These are phyloP conservation scores for Drosophila mauritiana DNA, from an alignment of 1,140 invertebrate genomes.

Conservation along the genomic window DNA sequence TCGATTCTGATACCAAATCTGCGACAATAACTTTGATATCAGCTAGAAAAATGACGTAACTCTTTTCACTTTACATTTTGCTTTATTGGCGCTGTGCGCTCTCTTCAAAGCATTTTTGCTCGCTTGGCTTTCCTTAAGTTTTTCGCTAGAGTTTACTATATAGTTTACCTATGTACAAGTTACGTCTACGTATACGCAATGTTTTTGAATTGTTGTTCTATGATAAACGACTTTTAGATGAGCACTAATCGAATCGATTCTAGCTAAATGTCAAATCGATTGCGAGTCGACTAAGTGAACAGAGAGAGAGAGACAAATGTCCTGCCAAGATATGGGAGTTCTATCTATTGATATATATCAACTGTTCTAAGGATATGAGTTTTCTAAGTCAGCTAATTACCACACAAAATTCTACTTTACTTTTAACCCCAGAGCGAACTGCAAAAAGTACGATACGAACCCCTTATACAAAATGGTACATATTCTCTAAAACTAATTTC, in stretches of 20 bases:
- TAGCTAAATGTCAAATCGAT: slow-evolving; percentile 11
- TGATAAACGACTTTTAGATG: slow-evolving; percentile 21
- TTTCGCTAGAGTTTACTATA: slow-evolving; percentile 9
- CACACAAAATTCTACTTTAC: slow-evolving; percentile 22
- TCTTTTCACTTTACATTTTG: slow-evolving; percentile 77
- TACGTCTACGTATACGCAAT: slow-evolving; percentile 40
- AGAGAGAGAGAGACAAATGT: slow-evolving; percentile 31
- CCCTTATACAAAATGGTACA: background rate
- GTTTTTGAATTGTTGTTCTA: slow-evolving; percentile 7
- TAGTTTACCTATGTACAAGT: slow-evolving; percentile 44
- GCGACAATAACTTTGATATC: slow-evolving; percentile 84
- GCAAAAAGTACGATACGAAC: slow-evolving; percentile 7
- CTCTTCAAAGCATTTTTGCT: slow-evolving; percentile 38
- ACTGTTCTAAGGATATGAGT: slow-evolving; percentile 11
- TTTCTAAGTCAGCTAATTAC: background rate
- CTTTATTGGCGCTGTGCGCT: slow-evolving; percentile 45
- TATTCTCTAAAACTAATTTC: slow-evolving; percentile 8
- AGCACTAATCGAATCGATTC: slow-evolving; percentile 37
- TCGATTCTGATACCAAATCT: slow-evolving; percentile 84
- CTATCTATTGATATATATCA: background rate
- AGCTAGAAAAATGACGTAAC: slow-evolving; percentile 85
- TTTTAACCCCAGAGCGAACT: slow-evolving; percentile 10
- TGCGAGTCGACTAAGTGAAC: background rate
- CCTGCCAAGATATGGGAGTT: background rate
- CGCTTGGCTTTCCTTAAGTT: slow-evolving; percentile 17